Conservation (phyloP, 2,797 vertebrate genomes). For the Melanotaenia pygmaea region DNA sequence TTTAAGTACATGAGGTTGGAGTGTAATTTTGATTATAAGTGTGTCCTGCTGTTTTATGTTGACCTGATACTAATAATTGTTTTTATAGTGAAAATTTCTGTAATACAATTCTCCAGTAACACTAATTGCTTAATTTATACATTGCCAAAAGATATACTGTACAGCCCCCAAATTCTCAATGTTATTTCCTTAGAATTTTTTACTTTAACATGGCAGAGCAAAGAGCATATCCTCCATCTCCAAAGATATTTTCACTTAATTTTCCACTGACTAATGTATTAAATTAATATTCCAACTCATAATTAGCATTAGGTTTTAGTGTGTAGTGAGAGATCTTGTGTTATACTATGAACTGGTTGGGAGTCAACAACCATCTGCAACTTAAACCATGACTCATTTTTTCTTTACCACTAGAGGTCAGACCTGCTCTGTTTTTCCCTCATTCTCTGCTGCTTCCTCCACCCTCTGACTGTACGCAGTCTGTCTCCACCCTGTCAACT, state of each 20-base stretch:
- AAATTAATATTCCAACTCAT: not conserved
- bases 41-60: no score
- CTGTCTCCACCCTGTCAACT: not conserved
- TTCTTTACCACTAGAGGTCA: slow-evolving; percentile 69
- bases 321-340: not conserved
- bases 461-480: not conserved
- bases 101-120: no score
- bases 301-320: not conserved
- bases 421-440: slow-evolving; percentile 24
- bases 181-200: not conserved
- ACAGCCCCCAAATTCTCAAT: not conserved
- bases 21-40: no score
- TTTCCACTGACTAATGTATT: not conserved
- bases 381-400: not conserved
- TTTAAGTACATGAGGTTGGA: no score
- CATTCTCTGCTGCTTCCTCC: not conserved
- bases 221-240: not conserved
- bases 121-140: not conserved
- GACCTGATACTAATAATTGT: no score
- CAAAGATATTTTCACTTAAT: not conserved
- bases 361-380: not conserved
- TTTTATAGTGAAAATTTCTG: no score
- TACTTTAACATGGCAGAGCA: not conserved
- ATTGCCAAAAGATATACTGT: not conserved
- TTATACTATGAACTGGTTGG: not conserved